A percentile compares a stretch with the other conserved stretches of the same genome.
phyloP scores from a whole-genome alignment of 2,113 vertebrate genomes.

The Mobula hypostoma region DNA sequence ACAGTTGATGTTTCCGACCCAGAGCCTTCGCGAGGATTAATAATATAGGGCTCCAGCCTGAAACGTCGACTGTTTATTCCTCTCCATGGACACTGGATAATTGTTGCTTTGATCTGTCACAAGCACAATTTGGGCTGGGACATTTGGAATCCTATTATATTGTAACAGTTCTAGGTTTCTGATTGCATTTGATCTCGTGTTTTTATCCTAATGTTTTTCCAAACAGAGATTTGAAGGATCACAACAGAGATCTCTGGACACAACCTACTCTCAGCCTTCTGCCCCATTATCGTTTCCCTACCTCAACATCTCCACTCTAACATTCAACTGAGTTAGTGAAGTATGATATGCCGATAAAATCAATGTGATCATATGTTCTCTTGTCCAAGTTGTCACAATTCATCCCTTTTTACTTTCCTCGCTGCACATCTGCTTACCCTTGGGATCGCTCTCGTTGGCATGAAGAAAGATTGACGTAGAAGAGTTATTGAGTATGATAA shows the following conservation, averaged over 20 bases:
- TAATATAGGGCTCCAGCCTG: too few species aligned
- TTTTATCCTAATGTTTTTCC: background rate
- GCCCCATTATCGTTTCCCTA: background rate
- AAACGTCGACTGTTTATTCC: too few species aligned
- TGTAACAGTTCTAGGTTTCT: too few species aligned
- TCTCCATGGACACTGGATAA: too few species aligned
- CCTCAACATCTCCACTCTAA: background rate
- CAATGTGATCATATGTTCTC: background rate
- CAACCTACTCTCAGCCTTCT: background rate
- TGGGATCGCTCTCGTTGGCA: background rate
- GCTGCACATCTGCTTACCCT: background rate
- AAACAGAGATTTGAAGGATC: background rate
- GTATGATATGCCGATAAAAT: too few species aligned
- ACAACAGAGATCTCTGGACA: background rate
- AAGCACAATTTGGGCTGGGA: too few species aligned
- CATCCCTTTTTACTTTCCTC: background rate
- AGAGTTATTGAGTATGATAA: background rate
- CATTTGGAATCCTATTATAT: too few species aligned
- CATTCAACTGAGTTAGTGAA: background rate
- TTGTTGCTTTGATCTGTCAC: too few species aligned
- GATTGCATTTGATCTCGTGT: background rate
- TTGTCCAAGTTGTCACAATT: background rate
- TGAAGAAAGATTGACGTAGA: background rate
- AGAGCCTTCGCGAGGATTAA: too few species aligned
- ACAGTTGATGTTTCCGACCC: too few species aligned